Conservation (phyloP, 2,888 invertebrate genomes). For the Chymomyza procnemis region DNA sequence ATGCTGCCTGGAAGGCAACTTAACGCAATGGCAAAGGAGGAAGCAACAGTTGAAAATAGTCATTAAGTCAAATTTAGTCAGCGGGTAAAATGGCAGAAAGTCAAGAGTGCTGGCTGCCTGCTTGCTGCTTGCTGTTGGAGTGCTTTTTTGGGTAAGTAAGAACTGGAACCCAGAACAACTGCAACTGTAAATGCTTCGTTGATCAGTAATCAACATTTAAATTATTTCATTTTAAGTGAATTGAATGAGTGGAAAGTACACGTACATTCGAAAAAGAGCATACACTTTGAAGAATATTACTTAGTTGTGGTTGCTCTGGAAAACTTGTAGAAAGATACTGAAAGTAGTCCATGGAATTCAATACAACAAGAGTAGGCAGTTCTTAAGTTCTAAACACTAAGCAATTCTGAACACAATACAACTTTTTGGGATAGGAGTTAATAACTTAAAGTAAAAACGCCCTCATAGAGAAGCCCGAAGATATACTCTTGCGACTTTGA, state of each 20-base stretch:
- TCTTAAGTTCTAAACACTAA: too few species aligned
- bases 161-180: constrained; percentile 13
- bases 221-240: constrained; percentile 52
- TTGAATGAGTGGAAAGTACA: not conserved
- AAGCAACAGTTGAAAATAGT: constrained; percentile 70
- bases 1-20: constrained; percentile 30
- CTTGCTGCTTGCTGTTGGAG: not conserved
- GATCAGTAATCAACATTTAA: constrained; percentile 69
- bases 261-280: too few species aligned
- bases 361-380: too few species aligned
- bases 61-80: constrained; percentile 63
- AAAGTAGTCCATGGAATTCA: too few species aligned
- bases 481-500: too few species aligned
- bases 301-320: too few species aligned
- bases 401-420: too few species aligned
- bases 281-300: too few species aligned
- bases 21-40: not conserved
- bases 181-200: constrained; percentile 46
- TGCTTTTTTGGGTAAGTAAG: constrained; percentile 15
- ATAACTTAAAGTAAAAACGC: too few species aligned
- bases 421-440: too few species aligned
- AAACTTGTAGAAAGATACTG: too few species aligned
- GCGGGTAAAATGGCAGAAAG: constrained; percentile 32
- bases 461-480: too few species aligned
- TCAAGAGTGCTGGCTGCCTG: constrained; percentile 14